Evolutionary conservation across 1,140 invertebrate species (phyloP).

Genomic region (Scaptodrosophila lebanonensis): DNA sequence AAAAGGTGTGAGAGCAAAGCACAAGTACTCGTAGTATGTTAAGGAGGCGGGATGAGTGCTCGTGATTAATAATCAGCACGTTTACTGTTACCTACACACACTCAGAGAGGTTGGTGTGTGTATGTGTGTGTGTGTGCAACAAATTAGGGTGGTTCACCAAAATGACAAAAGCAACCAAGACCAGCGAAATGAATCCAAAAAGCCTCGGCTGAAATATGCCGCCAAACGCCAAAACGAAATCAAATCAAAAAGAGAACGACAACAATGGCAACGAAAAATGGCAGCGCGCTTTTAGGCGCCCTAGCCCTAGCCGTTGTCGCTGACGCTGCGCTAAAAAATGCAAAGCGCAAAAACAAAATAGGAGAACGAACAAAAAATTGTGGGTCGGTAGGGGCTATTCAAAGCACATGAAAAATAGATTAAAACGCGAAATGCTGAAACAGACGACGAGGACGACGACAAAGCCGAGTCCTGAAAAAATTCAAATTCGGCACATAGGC

Average conservation of each 20-base stretch:
- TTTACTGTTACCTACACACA: background rate
- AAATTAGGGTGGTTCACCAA: constrained; percentile 60
- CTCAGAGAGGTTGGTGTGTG: background rate
- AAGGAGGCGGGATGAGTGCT: constrained; percentile 34
- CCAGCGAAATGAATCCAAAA: constrained; percentile 27
- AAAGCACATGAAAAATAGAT: constrained; percentile 29
- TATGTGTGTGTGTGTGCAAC: constrained; percentile 27
- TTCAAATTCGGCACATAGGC: constrained; percentile 41
- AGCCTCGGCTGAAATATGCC: background rate
- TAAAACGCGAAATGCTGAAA: constrained; percentile 23
- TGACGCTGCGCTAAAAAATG: background rate
- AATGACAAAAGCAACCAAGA: constrained; percentile 55
- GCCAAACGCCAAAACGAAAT: constrained; percentile 44
- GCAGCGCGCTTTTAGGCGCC: background rate
- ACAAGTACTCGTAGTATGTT: constrained; percentile 11
- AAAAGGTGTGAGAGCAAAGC: constrained; percentile 27
- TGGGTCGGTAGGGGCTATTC: too few species aligned
- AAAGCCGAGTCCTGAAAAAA: constrained; percentile 18
- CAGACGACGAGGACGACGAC: constrained; percentile 6
- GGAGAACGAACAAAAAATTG: too few species aligned
- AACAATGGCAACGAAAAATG: constrained; percentile 18
- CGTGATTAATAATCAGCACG: constrained; percentile 2
- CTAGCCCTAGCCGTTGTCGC: too few species aligned
- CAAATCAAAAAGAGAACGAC: constrained; percentile 57
- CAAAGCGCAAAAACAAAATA: constrained; percentile 44